phyloP scores from a whole-genome alignment of 2,888 invertebrate genomes.

The Chrysodeixis includens region DNA sequence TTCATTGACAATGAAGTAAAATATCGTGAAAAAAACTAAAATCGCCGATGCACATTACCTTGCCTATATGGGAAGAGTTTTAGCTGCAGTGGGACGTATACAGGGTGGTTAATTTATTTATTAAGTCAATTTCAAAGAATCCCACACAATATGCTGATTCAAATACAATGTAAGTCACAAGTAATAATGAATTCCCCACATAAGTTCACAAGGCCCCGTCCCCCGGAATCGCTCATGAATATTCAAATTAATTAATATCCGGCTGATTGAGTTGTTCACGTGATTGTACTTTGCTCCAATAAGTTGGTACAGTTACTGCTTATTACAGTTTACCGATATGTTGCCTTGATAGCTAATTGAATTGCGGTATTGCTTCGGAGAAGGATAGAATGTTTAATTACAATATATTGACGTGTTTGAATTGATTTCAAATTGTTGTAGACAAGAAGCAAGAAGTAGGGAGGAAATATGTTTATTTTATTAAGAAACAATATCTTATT shows the following conservation, averaged over 20 bases:
- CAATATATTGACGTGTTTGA: neutral
- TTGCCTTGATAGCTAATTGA: constrained; percentile 31
- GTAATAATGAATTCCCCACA: constrained; percentile 17
- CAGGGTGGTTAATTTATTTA: no score
- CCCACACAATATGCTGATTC: neutral
- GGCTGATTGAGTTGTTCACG: constrained; percentile 37
- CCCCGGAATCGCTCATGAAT: constrained; percentile 33
- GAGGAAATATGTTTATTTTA: no score
- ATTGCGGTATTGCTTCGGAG: constrained; percentile 7
- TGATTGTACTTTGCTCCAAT: constrained; percentile 32
- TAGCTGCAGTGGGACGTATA: no score
- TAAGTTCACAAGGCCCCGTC: constrained; percentile 9
- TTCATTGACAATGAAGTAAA: no score
- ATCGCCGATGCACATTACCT: no score
- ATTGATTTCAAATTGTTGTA: neutral
- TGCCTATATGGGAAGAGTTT: no score
- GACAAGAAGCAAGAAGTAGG: neutral
- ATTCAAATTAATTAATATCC: constrained; percentile 49
- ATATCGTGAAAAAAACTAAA: no score
- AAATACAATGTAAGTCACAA: constrained; percentile 4
- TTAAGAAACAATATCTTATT: no score
- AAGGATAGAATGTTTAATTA: neutral
- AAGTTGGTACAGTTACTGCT: constrained; percentile 13
- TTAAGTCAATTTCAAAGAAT: neutral
- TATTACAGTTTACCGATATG: constrained; percentile 18